These are phyloP conservation scores for Abscondita cerata DNA, from an alignment of 2,888 invertebrate species.

Conservation along the genomic window DNA sequence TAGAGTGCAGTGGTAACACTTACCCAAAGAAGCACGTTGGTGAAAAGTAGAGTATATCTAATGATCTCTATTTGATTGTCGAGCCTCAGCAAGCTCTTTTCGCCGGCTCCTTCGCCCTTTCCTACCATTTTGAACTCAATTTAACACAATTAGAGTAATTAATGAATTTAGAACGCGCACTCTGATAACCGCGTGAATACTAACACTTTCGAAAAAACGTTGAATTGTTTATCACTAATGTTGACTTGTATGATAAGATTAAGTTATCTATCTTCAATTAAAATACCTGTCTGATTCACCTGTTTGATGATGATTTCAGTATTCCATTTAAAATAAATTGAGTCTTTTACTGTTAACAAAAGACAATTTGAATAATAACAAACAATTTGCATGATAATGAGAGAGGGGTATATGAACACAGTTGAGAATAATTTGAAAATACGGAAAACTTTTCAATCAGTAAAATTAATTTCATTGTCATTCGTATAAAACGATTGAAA, in stretches of 20 bases:
- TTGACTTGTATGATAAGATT: slow-evolving; percentile 33
- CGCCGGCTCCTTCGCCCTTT: slow-evolving; percentile 64
- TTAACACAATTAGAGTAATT: background rate
- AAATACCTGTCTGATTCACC: slow-evolving; percentile 33
- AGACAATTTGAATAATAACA: slow-evolving; percentile 16
- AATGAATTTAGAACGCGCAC: background rate
- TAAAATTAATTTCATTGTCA: slow-evolving; percentile 51
- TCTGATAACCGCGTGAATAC: slow-evolving; percentile 12
- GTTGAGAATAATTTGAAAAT: slow-evolving; percentile 17
- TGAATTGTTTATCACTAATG: slow-evolving; percentile 17
- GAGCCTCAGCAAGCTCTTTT: slow-evolving; percentile 65
- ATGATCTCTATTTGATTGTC: slow-evolving; percentile 81
- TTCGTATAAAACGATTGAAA: slow-evolving; percentile 46
- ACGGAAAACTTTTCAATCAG: slow-evolving; percentile 50
- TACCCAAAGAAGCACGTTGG: slow-evolving; percentile 82
- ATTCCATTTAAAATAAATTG: slow-evolving; percentile 16
- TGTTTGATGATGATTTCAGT: slow-evolving; percentile 23
- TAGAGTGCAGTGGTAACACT: too few relatives aligned
- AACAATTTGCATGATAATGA: slow-evolving; percentile 24
- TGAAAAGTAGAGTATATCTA: slow-evolving; percentile 82
- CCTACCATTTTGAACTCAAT: slow-evolving; percentile 61
- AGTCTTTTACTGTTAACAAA: slow-evolving; percentile 7
- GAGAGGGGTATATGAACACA: slow-evolving; percentile 8
- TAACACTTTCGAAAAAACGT: slow-evolving; percentile 6
- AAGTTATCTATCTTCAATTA: slow-evolving; percentile 24